Evolutionary conservation across 2,797 vertebrate genomes (phyloP).

Genomic region (Dendrocincla fuliginosa): DNA sequence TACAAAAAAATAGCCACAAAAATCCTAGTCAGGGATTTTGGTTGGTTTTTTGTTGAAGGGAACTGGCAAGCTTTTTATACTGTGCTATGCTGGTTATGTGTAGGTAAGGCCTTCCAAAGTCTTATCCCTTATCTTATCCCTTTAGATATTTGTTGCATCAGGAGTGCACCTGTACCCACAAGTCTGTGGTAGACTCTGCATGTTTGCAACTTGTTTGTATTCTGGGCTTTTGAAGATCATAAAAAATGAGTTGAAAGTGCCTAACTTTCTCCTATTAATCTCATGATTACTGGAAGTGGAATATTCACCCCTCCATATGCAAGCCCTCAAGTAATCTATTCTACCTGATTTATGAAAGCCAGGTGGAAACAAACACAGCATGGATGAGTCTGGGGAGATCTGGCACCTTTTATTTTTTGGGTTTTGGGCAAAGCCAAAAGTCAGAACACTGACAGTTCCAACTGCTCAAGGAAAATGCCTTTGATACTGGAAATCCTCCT

Average conservation of each 20-base stretch:
- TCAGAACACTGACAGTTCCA: background rate
- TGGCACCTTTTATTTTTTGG: background rate
- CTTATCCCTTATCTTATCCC: background rate
- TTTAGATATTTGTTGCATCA: background rate
- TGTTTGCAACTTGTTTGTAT: background rate
- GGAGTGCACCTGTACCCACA: background rate
- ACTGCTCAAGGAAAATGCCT: background rate
- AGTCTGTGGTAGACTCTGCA: fast-evolving
- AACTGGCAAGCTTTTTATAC: background rate
- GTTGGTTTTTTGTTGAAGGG: background rate
- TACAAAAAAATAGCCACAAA: background rate
- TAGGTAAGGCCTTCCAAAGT: background rate
- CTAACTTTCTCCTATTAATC: background rate
- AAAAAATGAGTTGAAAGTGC: background rate
- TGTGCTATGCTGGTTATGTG: background rate
- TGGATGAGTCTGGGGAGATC: background rate
- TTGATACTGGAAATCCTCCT: background rate
- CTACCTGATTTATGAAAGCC: background rate
- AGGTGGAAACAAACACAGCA: background rate
- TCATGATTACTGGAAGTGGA: fast-evolving
- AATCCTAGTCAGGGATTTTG: background rate
- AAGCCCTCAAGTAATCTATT: background rate
- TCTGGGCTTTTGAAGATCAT: background rate
- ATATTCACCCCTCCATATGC: fast-evolving
- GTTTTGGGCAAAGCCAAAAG: background rate